Evolutionary conservation across 2,797 vertebrate species (phyloP), one percentile per base, ranked within the genome.

Genomic region (Lepilemur septentrionalis): DNA sequence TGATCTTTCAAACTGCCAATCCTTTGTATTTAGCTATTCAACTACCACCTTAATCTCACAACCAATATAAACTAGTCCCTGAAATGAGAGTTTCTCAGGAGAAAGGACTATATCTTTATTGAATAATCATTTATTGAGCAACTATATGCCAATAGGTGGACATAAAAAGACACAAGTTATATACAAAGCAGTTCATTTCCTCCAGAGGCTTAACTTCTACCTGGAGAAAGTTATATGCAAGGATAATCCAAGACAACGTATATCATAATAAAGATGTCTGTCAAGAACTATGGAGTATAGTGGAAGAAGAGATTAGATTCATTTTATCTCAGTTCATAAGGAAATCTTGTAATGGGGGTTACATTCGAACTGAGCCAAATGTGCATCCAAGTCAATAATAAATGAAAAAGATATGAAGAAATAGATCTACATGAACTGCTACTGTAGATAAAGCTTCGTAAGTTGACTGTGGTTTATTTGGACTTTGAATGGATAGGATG

Each of bases 41-140:
- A 30, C 59, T 69, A 73, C 81, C 30, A 73, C 83, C 32, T 91
- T 95, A 82, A 61, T 92, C 41, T 93, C 55, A 86, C 48, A 91
- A 67, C 35, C 89, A 86, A 85, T 55, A 82, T 85, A 73, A 93
- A 76, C 30, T 80, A 22, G 22, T 50, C 23, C 22, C 78, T 89
- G 48, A 78, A 67, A 32, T 76, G 52, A 85, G 65, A 95, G n/a
- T 48, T 76, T 20, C 35, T 67, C 35, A 81, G 50, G 43, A 63
- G 5, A 12, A 75, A 80, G 30, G 32, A 65, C 17, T 17, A 1
- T 70, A 30, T 75, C 63, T 69, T 72, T 61, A 76, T 11, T 67
- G 35, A 81, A 59, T 59, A 89, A n/a, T 38, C 15, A 82, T 30
- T 73, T 89, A 75, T 55, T 69, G 43, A 79, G 43, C 87, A 91